Evolutionary conservation across 2,113 vertebrate genomes (phyloP), one percentile per base, ranked within the genome.

Genomic region (Perca fluviatilis): DNA sequence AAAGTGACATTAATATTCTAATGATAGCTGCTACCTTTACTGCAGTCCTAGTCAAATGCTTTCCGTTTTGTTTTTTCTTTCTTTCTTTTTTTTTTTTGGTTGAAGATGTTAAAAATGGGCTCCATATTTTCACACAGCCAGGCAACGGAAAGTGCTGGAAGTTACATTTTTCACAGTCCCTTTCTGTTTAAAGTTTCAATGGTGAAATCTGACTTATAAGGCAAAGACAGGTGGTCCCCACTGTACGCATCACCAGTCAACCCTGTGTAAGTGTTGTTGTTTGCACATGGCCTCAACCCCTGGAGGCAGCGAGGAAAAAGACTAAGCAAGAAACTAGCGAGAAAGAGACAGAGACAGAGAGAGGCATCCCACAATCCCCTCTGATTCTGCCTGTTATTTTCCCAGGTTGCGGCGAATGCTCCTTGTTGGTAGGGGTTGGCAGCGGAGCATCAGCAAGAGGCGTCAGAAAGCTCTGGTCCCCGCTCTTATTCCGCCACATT

Each of bases 401-500:
- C 87, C 83, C 85, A 74, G 83, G 89, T 89, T 83, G 74, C 70
- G 1, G 75, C 23, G 27, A 77, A 50, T 8, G 25, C 79, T 82
- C 77, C 85, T 78, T 82, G 89, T 86, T 83, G 86, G 87, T 87
- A 86, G 74, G 85, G 83, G 85, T 85, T 92, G 90, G 84, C 88
- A 74, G 86, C 51, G 53, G 75, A 85, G 86, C 80, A 80, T 88
- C 91, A 78, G 90, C 88, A 84, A 85, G 84, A 77, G 69, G 89
- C 72, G 58, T 94, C 91, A 88, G 78, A 90, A 93, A 87, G 81
- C 91, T 77, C 43, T n/a, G 70, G 90, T 92, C 88, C 90, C 91
- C 83, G 85, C 88, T 95, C 93, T 88, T 92, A 95, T 94, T 92
- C 89, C 91, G 87, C 94, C 94, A 95, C 94, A 95, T 95, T 95